Conservation (phyloP, 2,113 vertebrate genomes). For the Tenrec ecaudatus region DNA sequence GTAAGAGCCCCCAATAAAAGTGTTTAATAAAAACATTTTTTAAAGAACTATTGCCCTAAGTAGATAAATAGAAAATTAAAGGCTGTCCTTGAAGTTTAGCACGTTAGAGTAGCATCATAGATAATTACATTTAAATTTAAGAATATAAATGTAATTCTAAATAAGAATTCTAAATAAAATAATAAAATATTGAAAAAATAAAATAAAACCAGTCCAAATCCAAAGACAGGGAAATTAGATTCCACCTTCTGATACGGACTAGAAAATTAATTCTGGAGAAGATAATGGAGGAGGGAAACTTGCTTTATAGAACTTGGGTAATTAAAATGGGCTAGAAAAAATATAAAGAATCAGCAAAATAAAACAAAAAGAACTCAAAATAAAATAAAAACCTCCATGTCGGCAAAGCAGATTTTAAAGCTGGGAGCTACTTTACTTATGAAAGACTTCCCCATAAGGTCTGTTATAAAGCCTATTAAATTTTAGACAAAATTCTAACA, state of each 20-base stretch:
- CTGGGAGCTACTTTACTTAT: background rate
- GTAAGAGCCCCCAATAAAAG: too few relatives aligned
- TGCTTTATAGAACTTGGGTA: accelerated
- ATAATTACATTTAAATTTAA: too few relatives aligned
- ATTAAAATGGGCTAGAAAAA: background rate
- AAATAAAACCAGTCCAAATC: background rate
- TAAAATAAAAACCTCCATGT: conserved; percentile 5
- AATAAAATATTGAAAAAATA: too few relatives aligned
- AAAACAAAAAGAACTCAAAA: background rate
- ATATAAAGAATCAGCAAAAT: background rate
- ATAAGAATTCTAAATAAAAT: too few relatives aligned
- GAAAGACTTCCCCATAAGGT: background rate
- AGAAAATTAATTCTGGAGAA: background rate
- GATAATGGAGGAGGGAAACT: background rate
- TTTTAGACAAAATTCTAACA: conserved; percentile 62
- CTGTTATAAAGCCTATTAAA: conserved; percentile 39
- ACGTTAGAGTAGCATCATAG: too few relatives aligned
- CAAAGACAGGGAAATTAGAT: background rate
- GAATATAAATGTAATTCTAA: too few relatives aligned
- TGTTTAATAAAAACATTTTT: too few relatives aligned
- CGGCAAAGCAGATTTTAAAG: background rate
- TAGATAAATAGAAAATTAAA: too few relatives aligned
- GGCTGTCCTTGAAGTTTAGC: too few relatives aligned
- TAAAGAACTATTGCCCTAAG: too few relatives aligned
- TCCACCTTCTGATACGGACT: background rate